phyloP scores from a whole-genome alignment of 2,113 vertebrate species.

The Tor tambroides region DNA sequence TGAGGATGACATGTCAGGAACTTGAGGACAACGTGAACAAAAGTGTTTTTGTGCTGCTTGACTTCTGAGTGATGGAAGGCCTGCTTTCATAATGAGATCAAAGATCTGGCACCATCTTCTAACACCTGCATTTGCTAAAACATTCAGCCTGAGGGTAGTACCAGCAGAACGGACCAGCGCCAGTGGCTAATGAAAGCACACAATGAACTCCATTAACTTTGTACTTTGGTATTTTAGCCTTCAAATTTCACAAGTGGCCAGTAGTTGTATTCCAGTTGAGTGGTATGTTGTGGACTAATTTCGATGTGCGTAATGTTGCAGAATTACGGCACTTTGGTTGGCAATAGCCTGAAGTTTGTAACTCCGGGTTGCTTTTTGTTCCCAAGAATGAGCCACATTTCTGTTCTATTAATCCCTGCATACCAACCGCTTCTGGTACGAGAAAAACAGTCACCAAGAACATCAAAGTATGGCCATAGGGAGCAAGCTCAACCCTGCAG shows the following conservation, averaged over 20 bases:
- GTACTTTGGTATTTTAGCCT: not conserved
- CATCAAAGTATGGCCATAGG: conserved; percentile 29
- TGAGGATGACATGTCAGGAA: too few relatives aligned
- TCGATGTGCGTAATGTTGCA: not conserved
- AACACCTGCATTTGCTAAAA: too few relatives aligned
- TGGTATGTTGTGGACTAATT: not conserved
- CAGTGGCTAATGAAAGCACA: too few relatives aligned
- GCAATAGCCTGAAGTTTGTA: not conserved
- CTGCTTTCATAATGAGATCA: too few relatives aligned
- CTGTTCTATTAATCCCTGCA: not conserved
- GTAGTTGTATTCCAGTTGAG: not conserved
- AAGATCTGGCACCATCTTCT: too few relatives aligned
- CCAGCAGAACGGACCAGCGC: too few relatives aligned
- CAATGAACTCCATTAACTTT: not conserved
- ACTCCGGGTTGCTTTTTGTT: not conserved
- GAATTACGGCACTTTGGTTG: not conserved
- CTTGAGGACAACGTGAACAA: too few relatives aligned
- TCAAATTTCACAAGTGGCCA: not conserved
- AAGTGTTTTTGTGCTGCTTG: not conserved
- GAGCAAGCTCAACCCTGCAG: not conserved
- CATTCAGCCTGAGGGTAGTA: too few relatives aligned
- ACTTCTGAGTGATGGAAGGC: not conserved
- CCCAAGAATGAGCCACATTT: not conserved
- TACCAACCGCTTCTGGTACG: not conserved
- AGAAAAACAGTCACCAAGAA: not conserved